Conservation (phyloP, 2,113 vertebrate species). For the Empidonax alnorum region DNA sequence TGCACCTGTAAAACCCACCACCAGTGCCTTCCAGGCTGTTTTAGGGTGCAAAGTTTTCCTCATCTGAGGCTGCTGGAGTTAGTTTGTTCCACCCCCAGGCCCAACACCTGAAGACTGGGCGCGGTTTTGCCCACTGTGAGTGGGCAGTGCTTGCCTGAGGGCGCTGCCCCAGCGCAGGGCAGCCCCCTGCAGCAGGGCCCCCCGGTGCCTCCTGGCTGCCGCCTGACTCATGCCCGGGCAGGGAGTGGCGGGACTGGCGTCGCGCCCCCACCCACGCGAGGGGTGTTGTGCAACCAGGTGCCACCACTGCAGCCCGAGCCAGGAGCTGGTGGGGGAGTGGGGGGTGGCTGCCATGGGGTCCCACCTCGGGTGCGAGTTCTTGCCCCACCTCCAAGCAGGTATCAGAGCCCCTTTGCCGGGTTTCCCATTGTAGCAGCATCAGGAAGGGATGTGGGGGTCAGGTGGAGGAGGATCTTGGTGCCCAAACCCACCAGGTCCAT, state of each 20-base stretch:
- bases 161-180: neutral
- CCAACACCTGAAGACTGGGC: neutral
- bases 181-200: neutral
- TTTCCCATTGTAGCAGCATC: neutral
- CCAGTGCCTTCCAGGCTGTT: neutral
- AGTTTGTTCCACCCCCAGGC: neutral
- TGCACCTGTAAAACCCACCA: neutral
- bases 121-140: neutral
- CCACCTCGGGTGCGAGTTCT: neutral
- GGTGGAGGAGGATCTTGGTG: neutral
- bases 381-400: accelerated
- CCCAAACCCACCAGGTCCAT: neutral
- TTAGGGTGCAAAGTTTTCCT: neutral
- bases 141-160: neutral
- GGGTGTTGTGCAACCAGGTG: slow-evolving; percentile 31
- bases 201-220: neutral
- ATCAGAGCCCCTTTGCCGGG: neutral
- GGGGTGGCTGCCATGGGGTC: neutral
- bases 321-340: neutral
- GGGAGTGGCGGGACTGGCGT: slow-evolving; percentile 20
- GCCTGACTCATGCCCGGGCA: slow-evolving; percentile 25
- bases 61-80: neutral
- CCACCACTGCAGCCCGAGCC: accelerated
- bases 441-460: neutral
- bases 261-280: slow-evolving; percentile 17